A percentile compares a stretch with the other conserved stretches of the same genome.
These are phyloP conservation scores for Notoglanidium macrostoma DNA, from an alignment of 2,797 vertebrate species.

Conservation along the genomic window DNA sequence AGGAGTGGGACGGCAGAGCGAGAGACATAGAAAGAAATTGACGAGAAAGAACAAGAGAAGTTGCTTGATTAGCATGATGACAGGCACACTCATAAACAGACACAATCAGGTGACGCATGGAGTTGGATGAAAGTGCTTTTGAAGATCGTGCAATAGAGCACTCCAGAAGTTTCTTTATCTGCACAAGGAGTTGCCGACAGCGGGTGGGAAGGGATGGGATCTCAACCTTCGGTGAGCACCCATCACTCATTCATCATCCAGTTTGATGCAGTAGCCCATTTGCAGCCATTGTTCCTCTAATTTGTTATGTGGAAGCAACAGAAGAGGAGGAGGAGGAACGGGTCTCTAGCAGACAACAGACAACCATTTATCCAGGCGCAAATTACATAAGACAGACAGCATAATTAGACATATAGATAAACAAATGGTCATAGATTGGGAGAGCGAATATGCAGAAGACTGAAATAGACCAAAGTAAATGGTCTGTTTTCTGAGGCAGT, in stretches of 20 bases:
- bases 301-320: conserved; percentile 73
- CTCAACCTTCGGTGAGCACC: conserved; percentile 53
- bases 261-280: conserved; percentile 76
- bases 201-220: conserved; percentile 16
- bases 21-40: conserved; percentile 47
- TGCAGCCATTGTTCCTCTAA: conserved; percentile 78
- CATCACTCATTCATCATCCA: conserved; percentile 74
- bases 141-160: conserved; percentile 11
- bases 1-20: conserved; percentile 18
- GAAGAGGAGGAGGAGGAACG: conserved; percentile 51
- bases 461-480: conserved; percentile 43
- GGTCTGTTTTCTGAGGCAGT: conserved; percentile 47
- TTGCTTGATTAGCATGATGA: conserved; percentile 44
- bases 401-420: conserved; percentile 77
- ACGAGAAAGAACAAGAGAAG: conserved; percentile 39
- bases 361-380: conserved; percentile 73
- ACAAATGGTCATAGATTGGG: conserved; percentile 66
- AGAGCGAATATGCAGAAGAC: conserved; percentile 48
- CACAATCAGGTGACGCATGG: conserved; percentile 32
- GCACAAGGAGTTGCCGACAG: not conserved
- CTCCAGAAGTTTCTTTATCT: conserved; percentile 24
- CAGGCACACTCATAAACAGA: conserved; percentile 25
- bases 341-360: conserved; percentile 63
- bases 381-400: conserved; percentile 78
- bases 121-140: conserved; percentile 7